Evolutionary conservation across 2,797 vertebrate genomes (phyloP).

Genomic region (Craterocephalus amniculus): DNA sequence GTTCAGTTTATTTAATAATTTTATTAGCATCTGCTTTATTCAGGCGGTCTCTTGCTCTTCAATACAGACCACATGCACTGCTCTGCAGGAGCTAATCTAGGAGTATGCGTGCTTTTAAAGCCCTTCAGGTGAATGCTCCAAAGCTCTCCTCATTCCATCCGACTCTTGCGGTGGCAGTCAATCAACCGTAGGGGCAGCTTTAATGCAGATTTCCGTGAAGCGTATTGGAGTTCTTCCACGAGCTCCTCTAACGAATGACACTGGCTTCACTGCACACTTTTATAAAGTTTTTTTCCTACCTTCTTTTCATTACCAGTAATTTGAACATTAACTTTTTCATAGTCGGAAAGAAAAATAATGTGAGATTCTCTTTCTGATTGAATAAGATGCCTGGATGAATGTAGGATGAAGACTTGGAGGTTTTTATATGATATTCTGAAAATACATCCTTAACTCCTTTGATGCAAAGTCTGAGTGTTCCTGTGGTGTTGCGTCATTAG

Average conservation of each 20-base stretch:
- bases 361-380: not conserved
- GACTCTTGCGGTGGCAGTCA: slow-evolving; percentile 46
- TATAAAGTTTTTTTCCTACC: slow-evolving; percentile 6
- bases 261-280: not conserved
- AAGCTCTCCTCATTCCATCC: slow-evolving; percentile 44
- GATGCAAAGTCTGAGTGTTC: slow-evolving; percentile 18
- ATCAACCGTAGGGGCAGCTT: slow-evolving; percentile 47
- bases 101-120: slow-evolving; percentile 39
- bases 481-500: slow-evolving; percentile 42
- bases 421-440: slow-evolving; percentile 18
- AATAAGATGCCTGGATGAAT: slow-evolving; percentile 10
- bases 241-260: slow-evolving; percentile 31
- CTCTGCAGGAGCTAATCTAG: slow-evolving; percentile 22
- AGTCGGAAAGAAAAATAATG: not conserved
- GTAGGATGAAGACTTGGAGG: slow-evolving; percentile 18
- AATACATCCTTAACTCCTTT: slow-evolving; percentile 26
- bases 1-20: slow-evolving; percentile 6
- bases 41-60: slow-evolving; percentile 8
- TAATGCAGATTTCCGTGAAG: slow-evolving; percentile 49
- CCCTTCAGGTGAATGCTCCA: slow-evolving; percentile 52
- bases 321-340: slow-evolving; percentile 11
- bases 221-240: slow-evolving; percentile 30
- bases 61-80: slow-evolving; percentile 5
- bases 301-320: slow-evolving; percentile 10
- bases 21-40: not conserved